Percentiles rank a stretch among this genome's conserved stretches.
These are phyloP conservation scores for Nudaria mundana DNA, from an alignment of 2,888 invertebrate species.

Conservation along the genomic window DNA sequence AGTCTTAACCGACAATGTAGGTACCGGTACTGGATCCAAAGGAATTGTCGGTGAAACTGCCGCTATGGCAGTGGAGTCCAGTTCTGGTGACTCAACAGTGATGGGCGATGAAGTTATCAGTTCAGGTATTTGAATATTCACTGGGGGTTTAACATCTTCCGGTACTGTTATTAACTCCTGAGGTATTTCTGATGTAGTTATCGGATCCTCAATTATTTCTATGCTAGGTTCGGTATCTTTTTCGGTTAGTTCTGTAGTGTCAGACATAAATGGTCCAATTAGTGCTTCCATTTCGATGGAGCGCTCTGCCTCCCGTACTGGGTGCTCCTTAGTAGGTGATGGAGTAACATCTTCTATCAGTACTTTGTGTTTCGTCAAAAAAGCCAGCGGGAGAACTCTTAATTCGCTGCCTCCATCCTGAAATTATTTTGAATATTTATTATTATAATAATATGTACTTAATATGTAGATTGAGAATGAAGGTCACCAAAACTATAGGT, in stretches of 20 bases:
- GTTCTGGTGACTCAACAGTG: not conserved
- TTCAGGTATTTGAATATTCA: not conserved
- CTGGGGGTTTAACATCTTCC: not conserved
- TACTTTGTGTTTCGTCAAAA: constrained; percentile 51
- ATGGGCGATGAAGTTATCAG: not conserved
- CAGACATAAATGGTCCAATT: constrained; percentile 47
- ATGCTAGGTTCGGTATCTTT: constrained; percentile 1
- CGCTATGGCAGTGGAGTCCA: not conserved
- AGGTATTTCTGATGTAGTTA: not conserved
- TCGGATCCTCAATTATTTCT: constrained; percentile 4
- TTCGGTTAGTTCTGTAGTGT: constrained; percentile 8
- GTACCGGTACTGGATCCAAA: not conserved
- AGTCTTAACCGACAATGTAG: constrained; percentile 25
- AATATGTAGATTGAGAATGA: too few species aligned
- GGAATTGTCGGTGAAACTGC: not conserved
- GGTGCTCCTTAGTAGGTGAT: constrained; percentile 40
- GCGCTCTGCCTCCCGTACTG: constrained; percentile 63
- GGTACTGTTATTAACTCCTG: not conserved
- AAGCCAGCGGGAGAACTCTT: constrained; percentile 61
- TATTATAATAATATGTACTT: too few species aligned
- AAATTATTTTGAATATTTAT: constrained; percentile 23
- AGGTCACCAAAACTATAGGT: too few species aligned
- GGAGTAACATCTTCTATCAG: constrained; percentile 39
- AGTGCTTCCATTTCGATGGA: constrained; percentile 67
- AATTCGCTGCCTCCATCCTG: constrained; percentile 56